phyloP scores from a whole-genome alignment of 53 echinoderm and acorn worm species.

The Paelopatides confundens region DNA sequence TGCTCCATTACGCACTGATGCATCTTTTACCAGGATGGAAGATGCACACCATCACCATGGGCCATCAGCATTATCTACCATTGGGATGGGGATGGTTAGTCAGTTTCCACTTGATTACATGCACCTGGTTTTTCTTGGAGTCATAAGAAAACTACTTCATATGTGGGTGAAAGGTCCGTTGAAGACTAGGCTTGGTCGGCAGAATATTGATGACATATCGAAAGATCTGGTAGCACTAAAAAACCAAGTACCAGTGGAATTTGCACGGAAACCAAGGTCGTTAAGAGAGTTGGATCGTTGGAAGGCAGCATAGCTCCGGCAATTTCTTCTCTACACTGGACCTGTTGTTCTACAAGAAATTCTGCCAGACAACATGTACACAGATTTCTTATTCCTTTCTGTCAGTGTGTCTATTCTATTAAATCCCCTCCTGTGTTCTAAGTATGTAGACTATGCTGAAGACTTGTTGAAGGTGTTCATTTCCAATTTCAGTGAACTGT shows the following conservation, averaged over 20 bases:
- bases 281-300: conserved; percentile 57
- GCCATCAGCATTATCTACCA: background rate
- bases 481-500: conserved; percentile 47
- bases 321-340: conserved; percentile 71
- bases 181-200: conserved; percentile 15
- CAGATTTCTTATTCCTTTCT: conserved; percentile 52
- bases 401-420: conserved; percentile 58
- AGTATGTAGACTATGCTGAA: conserved; percentile 57
- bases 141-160: conserved; percentile 25
- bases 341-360: conserved; percentile 37
- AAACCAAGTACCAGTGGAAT: background rate
- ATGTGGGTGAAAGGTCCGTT: conserved; percentile 49
- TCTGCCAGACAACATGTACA: conserved; percentile 31
- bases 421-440: conserved; percentile 31
- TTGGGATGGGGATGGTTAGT: background rate
- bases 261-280: conserved; percentile 37
- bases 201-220: conserved; percentile 4
- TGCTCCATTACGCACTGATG: conserved; percentile 7
- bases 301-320: conserved; percentile 70
- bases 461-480: conserved; percentile 60
- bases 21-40: background rate
- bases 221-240: background rate
- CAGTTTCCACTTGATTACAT: conserved; percentile 50
- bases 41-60: conserved; percentile 2
- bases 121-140: conserved; percentile 50